A percentile compares a stretch with the other conserved stretches of the same genome.
These are phyloP conservation scores for zebrafish (Danio rerio) DNA, from an alignment of 2,113 vertebrate species.

Conservation along the genomic window DNA sequence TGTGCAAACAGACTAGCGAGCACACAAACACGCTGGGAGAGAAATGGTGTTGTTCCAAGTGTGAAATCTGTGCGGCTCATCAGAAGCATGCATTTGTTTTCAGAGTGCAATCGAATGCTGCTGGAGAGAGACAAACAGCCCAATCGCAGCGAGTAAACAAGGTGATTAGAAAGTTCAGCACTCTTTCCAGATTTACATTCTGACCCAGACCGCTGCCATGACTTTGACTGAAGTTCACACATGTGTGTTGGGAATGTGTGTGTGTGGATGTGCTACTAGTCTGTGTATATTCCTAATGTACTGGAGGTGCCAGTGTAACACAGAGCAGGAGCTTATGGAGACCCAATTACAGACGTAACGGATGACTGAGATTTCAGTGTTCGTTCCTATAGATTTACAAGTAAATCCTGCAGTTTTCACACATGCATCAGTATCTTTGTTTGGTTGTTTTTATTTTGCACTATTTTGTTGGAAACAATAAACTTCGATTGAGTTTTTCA, in stretches of 20 bases:
- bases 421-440: background rate
- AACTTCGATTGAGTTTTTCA: background rate
- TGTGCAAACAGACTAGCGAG: constrained; percentile 15
- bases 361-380: constrained; percentile 21
- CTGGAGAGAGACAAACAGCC: constrained; percentile 41
- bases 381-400: background rate
- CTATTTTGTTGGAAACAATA: background rate
- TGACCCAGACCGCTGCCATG: constrained; percentile 14
- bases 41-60: constrained; percentile 39
- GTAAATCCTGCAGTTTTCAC: constrained; percentile 1
- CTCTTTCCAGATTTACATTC: constrained; percentile 37
- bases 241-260: constrained; percentile 2
- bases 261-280: background rate
- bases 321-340: constrained; percentile 31
- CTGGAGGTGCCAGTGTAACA: background rate
- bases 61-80: constrained; percentile 42
- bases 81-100: constrained; percentile 43
- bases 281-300: constrained; percentile 8
- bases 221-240: background rate
- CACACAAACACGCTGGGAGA: background rate
- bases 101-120: constrained; percentile 29
- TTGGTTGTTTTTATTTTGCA: background rate
- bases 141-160: constrained; percentile 29
- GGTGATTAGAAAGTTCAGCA: background rate
- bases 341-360: background rate